Evolutionary conservation across 2,113 vertebrate species (phyloP), one percentile per base, ranked within the genome.

Genomic region (Camarhynchus parvulus): DNA sequence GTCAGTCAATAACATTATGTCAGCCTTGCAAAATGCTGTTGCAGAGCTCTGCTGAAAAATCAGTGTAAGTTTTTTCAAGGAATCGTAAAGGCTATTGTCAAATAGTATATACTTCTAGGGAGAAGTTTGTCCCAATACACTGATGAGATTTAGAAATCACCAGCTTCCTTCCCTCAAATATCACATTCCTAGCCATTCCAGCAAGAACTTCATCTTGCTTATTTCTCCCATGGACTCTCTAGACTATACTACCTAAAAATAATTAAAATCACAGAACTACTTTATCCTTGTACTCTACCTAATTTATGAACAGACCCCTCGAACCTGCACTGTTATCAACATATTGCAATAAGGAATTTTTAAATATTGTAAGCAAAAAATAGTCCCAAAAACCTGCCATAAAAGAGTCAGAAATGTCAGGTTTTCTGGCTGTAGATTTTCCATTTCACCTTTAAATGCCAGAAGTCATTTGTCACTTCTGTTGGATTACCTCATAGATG

Each of bases 391-490:
- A 66, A 44, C 24, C 31, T 76, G 56, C 6, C 23, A 39, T 58
- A 72, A 55, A 28, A 79, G 23, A 75, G 23, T 55, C 74, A 90
- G 53, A 41, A 89, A 35, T 52, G 19, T 55, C 85, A 90, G 41
- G 49, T 76, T 92, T 89, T 82, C 70, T 85, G 79, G 68, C 67
- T 85, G 42, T 28, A 81, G 49, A 27, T 94, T 74, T 94, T 92
- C 87, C 82, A 88, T 93, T 88, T 96, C 87, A 92, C 91, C 81
- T 91, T 94, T 69, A 92, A 95, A 96, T 83, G 79, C 79, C 92
- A 94, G 83, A 86, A 97, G 67, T 87, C 39, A 89, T 94, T 89
- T 95, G 87, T 93, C 76, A 94, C 72, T 81, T 84, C 87, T 78
- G 86, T 28, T 74, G 88, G 93, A 91, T 95, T 86, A 94, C 87